Conservation (phyloP, 2,888 invertebrate species). For the Campaea margaritaria region DNA sequence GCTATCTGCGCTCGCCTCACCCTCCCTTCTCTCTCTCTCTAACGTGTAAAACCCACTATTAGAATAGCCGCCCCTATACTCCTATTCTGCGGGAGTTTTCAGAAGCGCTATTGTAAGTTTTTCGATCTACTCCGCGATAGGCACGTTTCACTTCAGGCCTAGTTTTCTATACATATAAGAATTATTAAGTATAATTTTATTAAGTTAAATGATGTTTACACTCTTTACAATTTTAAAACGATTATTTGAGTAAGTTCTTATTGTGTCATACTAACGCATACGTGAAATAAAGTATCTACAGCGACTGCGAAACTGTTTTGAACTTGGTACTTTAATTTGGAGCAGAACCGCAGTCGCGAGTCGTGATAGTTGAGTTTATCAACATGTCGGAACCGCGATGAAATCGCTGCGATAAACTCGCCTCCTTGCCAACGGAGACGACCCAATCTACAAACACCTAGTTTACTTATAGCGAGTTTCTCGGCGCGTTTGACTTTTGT, state of each 20-base stretch:
- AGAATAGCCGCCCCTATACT: neutral
- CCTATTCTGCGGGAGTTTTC: constrained; percentile 10
- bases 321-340: constrained; percentile 30
- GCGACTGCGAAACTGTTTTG: constrained; percentile 28
- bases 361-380: constrained; percentile 55
- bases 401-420: constrained; percentile 58
- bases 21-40: neutral
- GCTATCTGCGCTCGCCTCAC: constrained; percentile 29
- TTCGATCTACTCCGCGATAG: constrained; percentile 20
- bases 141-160: constrained; percentile 11
- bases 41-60: constrained; percentile 3
- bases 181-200: neutral
- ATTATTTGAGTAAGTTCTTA: neutral
- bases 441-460: constrained; percentile 46
- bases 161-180: constrained; percentile 5
- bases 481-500: constrained; percentile 28
- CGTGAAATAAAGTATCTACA: constrained; percentile 1
- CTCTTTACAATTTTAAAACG: neutral
- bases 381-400: constrained; percentile 58
- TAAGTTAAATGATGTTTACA: too few species aligned
- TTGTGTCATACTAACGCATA: neutral
- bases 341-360: constrained; percentile 44
- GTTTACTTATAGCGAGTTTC: constrained; percentile 34
- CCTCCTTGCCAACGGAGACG: constrained; percentile 48
- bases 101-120: constrained; percentile 26